A percentile compares a stretch with the other conserved stretches of the same genome.
These are phyloP conservation scores for Torymus tubicola DNA, from an alignment of 2,888 invertebrate species.

Conservation along the genomic window DNA sequence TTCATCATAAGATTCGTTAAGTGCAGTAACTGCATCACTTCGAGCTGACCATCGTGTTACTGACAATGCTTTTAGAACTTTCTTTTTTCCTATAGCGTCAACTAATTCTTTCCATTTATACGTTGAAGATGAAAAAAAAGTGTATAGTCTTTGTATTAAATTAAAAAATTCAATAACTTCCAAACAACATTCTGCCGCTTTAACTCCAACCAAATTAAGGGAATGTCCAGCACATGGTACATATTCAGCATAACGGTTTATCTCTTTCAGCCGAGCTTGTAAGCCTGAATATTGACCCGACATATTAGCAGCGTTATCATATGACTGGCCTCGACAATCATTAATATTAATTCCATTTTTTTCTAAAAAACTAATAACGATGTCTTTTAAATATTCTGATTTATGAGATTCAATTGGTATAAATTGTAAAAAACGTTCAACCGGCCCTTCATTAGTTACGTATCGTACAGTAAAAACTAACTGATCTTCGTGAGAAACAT, in stretches of 20 bases:
- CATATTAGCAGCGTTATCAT: no score
- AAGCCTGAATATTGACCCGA: no score
- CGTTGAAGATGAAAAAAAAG: slow-evolving; percentile 7
- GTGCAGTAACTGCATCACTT: neutral
- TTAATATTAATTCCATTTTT: no score
- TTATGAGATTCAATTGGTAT: no score
- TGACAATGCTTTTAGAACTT: slow-evolving; percentile 1
- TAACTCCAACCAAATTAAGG: slow-evolving; percentile 2
- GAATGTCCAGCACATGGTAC: slow-evolving; percentile 7
- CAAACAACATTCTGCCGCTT: neutral
- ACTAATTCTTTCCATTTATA: neutral
- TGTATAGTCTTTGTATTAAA: neutral
- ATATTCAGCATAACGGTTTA: neutral
- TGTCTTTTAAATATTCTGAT: no score
- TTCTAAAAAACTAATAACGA: no score
- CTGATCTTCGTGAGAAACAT: no score
- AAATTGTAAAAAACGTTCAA: no score
- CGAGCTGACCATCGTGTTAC: slow-evolving; percentile 7
- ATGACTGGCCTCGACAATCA: no score
- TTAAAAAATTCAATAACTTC: neutral
- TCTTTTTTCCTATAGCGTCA: neutral
- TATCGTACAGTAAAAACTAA: no score
- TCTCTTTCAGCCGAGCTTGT: no score
- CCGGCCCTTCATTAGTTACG: no score
- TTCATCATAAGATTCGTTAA: neutral